Conservation (phyloP, 1,140 invertebrate species). For the Drosophila littoralis region DNA sequence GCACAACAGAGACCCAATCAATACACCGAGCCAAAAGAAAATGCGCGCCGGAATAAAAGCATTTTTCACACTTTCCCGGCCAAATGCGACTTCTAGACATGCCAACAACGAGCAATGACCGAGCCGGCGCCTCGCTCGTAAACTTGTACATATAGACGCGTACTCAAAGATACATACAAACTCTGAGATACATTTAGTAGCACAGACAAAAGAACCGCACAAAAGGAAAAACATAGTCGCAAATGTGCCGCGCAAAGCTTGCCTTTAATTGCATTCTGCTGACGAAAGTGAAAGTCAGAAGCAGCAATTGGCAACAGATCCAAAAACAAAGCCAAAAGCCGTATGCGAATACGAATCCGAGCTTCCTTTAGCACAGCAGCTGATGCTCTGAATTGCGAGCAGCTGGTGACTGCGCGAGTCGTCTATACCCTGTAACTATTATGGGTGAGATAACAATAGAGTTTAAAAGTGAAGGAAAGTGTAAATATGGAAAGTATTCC, state of each 20-base stretch:
- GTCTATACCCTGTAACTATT: not conserved
- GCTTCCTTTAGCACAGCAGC: not conserved
- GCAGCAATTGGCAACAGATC: slow-evolving; percentile 19
- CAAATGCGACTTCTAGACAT: slow-evolving; percentile 36
- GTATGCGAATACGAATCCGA: slow-evolving; percentile 4
- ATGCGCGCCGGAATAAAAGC: slow-evolving; percentile 18
- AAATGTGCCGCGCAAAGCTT: slow-evolving; percentile 45
- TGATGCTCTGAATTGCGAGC: not conserved
- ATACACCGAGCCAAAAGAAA: slow-evolving; percentile 14
- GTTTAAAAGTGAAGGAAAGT: too few relatives aligned
- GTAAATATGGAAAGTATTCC: too few relatives aligned
- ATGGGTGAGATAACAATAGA: too few relatives aligned
- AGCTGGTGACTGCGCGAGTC: not conserved
- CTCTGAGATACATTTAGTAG: slow-evolving; percentile 45
- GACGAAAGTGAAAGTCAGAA: slow-evolving; percentile 67
- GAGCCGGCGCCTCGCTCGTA: slow-evolving; percentile 10
- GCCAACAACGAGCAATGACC: slow-evolving; percentile 39
- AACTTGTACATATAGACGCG: not conserved
- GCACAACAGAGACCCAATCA: slow-evolving; percentile 16
- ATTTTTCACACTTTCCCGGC: slow-evolving; percentile 47
- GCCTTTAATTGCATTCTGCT: slow-evolving; percentile 71
- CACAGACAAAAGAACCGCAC: slow-evolving; percentile 43
- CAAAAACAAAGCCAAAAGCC: slow-evolving; percentile 2
- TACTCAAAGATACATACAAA: slow-evolving; percentile 25
- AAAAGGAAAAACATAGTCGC: slow-evolving; percentile 48